These are phyloP conservation scores for Drosophila antonietae DNA, from an alignment of 2,888 invertebrate species.

Conservation along the genomic window DNA sequence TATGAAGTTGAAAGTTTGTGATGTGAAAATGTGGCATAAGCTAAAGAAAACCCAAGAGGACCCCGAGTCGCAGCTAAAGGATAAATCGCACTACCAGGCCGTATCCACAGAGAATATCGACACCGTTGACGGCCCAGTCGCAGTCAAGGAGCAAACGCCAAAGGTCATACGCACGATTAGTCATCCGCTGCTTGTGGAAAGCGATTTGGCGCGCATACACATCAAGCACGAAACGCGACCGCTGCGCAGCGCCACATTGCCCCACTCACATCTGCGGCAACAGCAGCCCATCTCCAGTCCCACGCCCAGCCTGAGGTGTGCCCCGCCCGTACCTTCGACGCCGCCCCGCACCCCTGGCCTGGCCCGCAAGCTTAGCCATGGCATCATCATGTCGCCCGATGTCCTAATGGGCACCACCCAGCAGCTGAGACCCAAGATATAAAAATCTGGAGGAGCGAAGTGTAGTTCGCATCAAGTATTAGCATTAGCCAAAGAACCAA, in stretches of 20 bases:
- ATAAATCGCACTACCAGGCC: conserved; percentile 65
- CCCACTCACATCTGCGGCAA: conserved; percentile 34
- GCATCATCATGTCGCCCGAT: conserved; percentile 68
- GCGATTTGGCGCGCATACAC: conserved; percentile 63
- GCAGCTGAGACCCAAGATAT: conserved; percentile 27
- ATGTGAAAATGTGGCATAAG: conserved; percentile 67
- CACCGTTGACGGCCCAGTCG: conserved; percentile 47
- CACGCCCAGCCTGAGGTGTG: conserved; percentile 62
- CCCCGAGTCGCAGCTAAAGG: conserved; percentile 55
- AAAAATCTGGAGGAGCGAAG: not conserved
- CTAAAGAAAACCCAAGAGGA: conserved; percentile 62
- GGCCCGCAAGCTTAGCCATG: conserved; percentile 50
- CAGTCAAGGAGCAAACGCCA: conserved; percentile 29
- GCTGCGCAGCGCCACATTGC: conserved; percentile 57
- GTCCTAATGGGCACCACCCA: conserved; percentile 52
- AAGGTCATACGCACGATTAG: conserved; percentile 68
- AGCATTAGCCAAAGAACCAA: conserved; percentile 48
- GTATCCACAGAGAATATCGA: conserved; percentile 62
- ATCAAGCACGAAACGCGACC: conserved; percentile 65
- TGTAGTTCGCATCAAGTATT: conserved; percentile 38
- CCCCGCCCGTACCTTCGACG: conserved; percentile 60
- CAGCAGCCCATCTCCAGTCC: conserved; percentile 48
- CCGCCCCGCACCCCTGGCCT: conserved; percentile 51
- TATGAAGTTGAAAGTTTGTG: conserved; percentile 65
- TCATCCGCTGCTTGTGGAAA: conserved; percentile 64